These are phyloP conservation scores for Pseudotriccus pelzelni DNA, from an alignment of 2,797 vertebrate species.

Conservation along the genomic window DNA sequence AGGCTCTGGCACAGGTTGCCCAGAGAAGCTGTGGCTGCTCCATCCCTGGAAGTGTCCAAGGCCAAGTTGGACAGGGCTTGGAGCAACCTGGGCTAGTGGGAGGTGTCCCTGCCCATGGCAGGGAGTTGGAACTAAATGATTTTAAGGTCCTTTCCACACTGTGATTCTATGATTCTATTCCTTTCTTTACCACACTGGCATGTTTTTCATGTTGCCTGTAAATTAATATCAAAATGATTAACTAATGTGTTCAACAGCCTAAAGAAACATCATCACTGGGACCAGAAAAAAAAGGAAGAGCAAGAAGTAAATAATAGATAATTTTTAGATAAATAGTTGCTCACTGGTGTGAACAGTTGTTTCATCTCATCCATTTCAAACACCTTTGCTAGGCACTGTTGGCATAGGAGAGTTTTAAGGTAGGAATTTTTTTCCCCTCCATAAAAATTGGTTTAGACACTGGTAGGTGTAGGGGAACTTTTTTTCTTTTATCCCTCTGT, in stretches of 20 bases:
- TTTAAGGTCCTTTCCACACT: not conserved
- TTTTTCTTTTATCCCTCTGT: not conserved
- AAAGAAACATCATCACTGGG: not conserved
- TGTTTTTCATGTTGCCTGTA: not conserved
- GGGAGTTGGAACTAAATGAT: too few relatives aligned
- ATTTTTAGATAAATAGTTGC: not conserved
- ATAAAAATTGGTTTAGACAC: not conserved
- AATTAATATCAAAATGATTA: not conserved
- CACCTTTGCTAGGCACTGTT: not conserved
- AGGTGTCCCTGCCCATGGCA: not conserved
- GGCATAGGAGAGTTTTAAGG: not conserved
- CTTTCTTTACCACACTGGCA: not conserved
- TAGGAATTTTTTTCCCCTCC: not conserved
- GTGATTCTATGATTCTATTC: not conserved
- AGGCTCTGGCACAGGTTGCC: too few relatives aligned
- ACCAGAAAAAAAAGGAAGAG: not conserved
- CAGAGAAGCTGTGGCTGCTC: too few relatives aligned
- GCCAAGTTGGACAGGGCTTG: not conserved
- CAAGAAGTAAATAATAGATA: not conserved
- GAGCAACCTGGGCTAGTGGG: rapidly evolving
- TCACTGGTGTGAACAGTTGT: not conserved
- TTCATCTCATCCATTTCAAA: not conserved
- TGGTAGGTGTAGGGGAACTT: not conserved
- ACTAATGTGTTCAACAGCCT: not conserved
- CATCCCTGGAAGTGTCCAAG: not conserved